phyloP scores from a whole-genome alignment of 2,113 vertebrate genomes.

The Alaudala cheleensis region DNA sequence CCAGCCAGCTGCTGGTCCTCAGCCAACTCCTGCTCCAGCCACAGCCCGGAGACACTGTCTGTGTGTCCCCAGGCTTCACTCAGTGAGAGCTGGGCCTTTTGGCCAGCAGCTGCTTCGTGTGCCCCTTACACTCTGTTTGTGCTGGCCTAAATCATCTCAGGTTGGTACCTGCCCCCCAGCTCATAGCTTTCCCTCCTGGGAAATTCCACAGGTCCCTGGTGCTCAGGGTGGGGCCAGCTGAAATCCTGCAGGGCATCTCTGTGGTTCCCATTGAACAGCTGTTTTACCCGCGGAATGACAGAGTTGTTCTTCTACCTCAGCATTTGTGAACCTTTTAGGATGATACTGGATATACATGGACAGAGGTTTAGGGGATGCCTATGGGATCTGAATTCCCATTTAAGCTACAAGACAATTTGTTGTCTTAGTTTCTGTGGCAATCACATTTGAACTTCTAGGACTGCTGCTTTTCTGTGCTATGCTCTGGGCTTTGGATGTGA shows the following conservation, averaged over 20 bases:
- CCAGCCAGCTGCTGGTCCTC: constrained; percentile 35
- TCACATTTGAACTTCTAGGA: not conserved
- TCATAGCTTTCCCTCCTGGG: not conserved
- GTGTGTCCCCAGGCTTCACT: not conserved
- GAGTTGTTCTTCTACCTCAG: not conserved
- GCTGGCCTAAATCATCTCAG: not conserved
- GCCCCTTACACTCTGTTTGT: not conserved
- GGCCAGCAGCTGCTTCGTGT: not conserved
- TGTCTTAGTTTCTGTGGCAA: not conserved
- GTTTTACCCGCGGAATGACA: rapidly evolving
- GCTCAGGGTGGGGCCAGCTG: not conserved
- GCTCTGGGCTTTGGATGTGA: not conserved
- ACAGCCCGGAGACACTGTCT: rapidly evolving
- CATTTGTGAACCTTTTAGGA: not conserved
- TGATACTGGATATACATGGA: not conserved
- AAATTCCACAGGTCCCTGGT: not conserved
- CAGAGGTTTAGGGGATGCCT: not conserved
- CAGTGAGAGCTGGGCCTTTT: not conserved
- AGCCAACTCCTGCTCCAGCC: not conserved
- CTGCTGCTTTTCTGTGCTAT: not conserved
- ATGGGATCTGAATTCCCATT: not conserved
- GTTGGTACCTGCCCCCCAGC: not conserved
- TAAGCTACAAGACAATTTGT: not conserved
- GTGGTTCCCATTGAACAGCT: not conserved
- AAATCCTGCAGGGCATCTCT: not conserved